phyloP scores from a whole-genome alignment of 2,113 vertebrate genomes.

The Sylvilagus bachmani region DNA sequence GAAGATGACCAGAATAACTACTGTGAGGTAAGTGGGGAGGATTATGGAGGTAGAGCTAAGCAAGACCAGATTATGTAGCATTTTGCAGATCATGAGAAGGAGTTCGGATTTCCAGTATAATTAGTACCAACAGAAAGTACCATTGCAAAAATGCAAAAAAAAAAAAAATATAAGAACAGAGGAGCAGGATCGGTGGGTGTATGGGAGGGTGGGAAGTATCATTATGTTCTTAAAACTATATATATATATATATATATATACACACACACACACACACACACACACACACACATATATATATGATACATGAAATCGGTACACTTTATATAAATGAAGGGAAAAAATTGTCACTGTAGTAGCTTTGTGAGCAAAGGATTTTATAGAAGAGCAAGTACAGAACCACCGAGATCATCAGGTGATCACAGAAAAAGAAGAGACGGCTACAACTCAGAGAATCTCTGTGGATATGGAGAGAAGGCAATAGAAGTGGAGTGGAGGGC shows the following conservation, averaged over 20 bases:
- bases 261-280: too few relatives aligned
- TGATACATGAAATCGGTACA: too few relatives aligned
- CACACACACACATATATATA: too few relatives aligned
- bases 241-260: too few relatives aligned
- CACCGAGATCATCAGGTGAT: neutral
- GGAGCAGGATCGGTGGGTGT: too few relatives aligned
- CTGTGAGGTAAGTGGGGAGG: rapidly evolving
- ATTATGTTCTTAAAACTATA: too few relatives aligned
- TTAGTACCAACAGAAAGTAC: neutral
- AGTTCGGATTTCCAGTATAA: neutral
- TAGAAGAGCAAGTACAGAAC: neutral
- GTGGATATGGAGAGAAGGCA: neutral
- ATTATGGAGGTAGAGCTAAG: rapidly evolving
- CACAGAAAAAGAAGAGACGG: neutral
- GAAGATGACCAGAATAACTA: neutral
- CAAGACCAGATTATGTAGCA: neutral
- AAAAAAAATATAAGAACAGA: too few relatives aligned
- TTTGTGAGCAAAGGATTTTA: neutral
- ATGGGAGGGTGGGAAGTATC: neutral
- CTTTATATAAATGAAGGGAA: too few relatives aligned
- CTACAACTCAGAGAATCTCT: neutral
- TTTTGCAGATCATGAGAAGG: neutral
- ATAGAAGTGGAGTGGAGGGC: neutral
- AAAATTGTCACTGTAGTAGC: neutral
- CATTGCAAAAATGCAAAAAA: too few relatives aligned